Evolutionary conservation across 2,113 vertebrate species (phyloP).

Genomic region (Lagopus leucura): DNA sequence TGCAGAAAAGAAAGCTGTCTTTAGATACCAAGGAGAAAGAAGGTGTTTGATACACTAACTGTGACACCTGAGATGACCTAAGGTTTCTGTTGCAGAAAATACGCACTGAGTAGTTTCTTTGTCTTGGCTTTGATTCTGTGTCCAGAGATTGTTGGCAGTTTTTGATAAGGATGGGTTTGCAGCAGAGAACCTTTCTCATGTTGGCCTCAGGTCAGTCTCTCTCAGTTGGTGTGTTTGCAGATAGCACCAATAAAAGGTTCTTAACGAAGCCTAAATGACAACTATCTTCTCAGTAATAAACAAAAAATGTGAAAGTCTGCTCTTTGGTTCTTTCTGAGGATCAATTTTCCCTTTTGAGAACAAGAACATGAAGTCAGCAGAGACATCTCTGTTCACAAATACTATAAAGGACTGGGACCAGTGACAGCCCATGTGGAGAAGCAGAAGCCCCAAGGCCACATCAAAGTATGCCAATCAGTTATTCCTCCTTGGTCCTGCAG

Average conservation of each 20-base stretch:
- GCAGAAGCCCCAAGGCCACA: neutral
- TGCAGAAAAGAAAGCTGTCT: neutral
- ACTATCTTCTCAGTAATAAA: neutral
- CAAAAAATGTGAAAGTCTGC: neutral
- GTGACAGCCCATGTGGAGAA: neutral
- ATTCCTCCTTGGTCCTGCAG: neutral
- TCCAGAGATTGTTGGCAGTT: neutral
- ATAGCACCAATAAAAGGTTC: neutral
- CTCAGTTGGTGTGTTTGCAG: neutral
- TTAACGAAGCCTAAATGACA: neutral
- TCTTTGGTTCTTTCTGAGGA: neutral
- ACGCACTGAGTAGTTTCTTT: neutral
- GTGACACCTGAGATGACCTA: slow-evolving; percentile 28
- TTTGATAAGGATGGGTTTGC: neutral
- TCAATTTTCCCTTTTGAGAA: neutral
- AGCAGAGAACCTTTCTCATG: neutral
- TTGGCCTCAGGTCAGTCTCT: neutral
- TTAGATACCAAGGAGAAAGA: slow-evolving; percentile 1
- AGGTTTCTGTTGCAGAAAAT: slow-evolving; percentile 19
- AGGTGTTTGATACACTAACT: slow-evolving; percentile 28
- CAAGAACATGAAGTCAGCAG: neutral
- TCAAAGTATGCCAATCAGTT: neutral
- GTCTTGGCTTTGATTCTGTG: slow-evolving; percentile 40
- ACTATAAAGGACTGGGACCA: neutral
- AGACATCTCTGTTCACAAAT: neutral